Evolutionary conservation across 2,888 invertebrate species (phyloP).

Genomic region (Isoperla grammatica): DNA sequence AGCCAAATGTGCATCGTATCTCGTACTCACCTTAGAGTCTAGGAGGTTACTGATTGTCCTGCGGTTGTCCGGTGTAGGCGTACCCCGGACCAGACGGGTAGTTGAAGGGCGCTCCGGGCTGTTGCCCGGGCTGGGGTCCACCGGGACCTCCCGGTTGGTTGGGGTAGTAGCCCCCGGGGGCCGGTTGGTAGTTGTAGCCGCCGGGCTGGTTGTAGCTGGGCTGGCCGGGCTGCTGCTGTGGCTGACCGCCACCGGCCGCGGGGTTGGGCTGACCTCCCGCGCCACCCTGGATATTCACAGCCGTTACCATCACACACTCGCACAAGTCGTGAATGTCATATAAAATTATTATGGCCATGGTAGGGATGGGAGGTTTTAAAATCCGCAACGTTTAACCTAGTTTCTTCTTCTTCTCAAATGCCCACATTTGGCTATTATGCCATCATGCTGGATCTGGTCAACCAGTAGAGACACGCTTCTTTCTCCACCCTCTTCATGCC

Average conservation of each 20-base stretch:
- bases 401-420: too few relatives aligned
- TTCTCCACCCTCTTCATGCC: too few relatives aligned
- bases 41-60: conserved; percentile 3
- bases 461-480: too few relatives aligned
- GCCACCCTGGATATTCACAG: too few relatives aligned
- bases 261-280: conserved; percentile 30
- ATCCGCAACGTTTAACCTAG: too few relatives aligned
- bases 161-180: conserved; percentile 22
- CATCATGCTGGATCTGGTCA: too few relatives aligned
- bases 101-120: conserved; percentile 32
- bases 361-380: too few relatives aligned
- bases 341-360: too few relatives aligned
- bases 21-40: conserved; percentile 2
- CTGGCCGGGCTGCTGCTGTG: neutral
- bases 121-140: conserved; percentile 38
- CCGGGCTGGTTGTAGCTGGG: conserved; percentile 21
- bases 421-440: too few relatives aligned
- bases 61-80: conserved; percentile 8
- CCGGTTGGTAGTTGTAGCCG: conserved; percentile 22
- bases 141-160: conserved; percentile 25
- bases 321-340: too few relatives aligned
- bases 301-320: too few relatives aligned
- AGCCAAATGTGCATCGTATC: too few relatives aligned
- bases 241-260: conserved; percentile 15
- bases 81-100: conserved; percentile 8